A percentile compares a stretch with the other conserved stretches of the same genome.
Conservation (phyloP, 2,888 invertebrate species). For the Corbicula japonica region DNA sequence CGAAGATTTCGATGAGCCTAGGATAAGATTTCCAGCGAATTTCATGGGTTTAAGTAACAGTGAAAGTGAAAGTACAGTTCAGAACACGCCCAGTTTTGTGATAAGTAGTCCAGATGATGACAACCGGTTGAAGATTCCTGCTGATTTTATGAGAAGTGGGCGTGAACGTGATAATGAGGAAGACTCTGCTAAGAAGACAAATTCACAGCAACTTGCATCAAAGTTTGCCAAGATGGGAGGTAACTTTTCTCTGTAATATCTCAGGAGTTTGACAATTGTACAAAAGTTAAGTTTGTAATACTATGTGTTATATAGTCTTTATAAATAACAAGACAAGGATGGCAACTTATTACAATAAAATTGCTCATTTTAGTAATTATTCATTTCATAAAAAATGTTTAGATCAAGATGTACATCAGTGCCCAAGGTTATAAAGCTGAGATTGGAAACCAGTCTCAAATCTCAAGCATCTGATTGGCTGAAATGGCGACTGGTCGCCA, state of each 20-base stretch:
- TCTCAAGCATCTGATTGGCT: too few relatives aligned
- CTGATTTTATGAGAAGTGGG: constrained; percentile 51
- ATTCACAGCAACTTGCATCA: constrained; percentile 42
- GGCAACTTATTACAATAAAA: too few relatives aligned
- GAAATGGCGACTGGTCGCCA: too few relatives aligned
- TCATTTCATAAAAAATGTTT: too few relatives aligned
- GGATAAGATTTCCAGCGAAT: constrained; percentile 31
- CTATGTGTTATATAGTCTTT: too few relatives aligned
- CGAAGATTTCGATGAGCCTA: too few relatives aligned
- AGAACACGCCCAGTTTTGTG: constrained; percentile 35
- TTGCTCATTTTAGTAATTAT: too few relatives aligned
- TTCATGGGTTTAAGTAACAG: constrained; percentile 15
- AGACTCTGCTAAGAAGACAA: constrained; percentile 17
- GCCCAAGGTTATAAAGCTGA: too few relatives aligned
- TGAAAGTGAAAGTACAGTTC: constrained; percentile 7
- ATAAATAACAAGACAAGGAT: too few relatives aligned
- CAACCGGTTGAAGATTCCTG: constrained; percentile 41
- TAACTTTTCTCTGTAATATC: constrained; percentile 13
- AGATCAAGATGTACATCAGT: too few relatives aligned
- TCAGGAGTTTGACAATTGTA: neutral
- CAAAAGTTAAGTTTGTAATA: neutral
- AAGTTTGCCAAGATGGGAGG: constrained; percentile 68
- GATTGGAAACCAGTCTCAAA: too few relatives aligned
- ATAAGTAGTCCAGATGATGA: constrained; percentile 28
- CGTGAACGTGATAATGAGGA: constrained; percentile 43